phyloP scores from a whole-genome alignment of 92 coral and sea anemone species.

The Heteractis magnifica region DNA sequence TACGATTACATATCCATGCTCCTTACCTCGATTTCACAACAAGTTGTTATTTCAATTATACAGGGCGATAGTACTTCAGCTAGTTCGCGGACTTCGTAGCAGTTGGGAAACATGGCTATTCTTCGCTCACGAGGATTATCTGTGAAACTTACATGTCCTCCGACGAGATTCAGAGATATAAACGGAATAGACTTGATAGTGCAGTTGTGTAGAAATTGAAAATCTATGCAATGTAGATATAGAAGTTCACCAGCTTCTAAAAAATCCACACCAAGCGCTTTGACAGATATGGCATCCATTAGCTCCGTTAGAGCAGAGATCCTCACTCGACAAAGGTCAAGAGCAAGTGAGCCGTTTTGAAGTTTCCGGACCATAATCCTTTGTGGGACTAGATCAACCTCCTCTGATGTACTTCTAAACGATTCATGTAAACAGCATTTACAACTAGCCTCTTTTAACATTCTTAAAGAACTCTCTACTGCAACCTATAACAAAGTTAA shows the following conservation, averaged over 20 bases:
- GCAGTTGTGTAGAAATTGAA: too few relatives aligned
- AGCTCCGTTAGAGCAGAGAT: neutral
- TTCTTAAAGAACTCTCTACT: slow-evolving; percentile 39
- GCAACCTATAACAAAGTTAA: slow-evolving; percentile 44
- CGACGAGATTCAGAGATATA: slow-evolving; percentile 9
- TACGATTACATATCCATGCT: slow-evolving; percentile 2
- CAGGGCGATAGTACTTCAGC: too few relatives aligned
- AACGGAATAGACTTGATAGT: slow-evolving; percentile 6
- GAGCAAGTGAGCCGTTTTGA: too few relatives aligned
- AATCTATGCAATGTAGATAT: neutral
- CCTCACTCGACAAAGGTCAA: neutral
- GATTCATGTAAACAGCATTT: slow-evolving; percentile 40
- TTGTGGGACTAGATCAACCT: too few relatives aligned
- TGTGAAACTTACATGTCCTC: slow-evolving; percentile 14
- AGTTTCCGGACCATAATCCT: too few relatives aligned
- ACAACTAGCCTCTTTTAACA: slow-evolving; percentile 33
- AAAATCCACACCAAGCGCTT: slow-evolving; percentile 1
- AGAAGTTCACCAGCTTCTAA: neutral
- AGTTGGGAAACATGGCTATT: neutral
- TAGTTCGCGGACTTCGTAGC: too few relatives aligned
- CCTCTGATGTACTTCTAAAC: slow-evolving; percentile 7
- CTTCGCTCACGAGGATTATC: slow-evolving; percentile 1
- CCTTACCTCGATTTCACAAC: neutral
- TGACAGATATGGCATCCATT: slow-evolving; percentile 1
- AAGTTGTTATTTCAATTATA: too few relatives aligned